Evolutionary conservation across 53 echinoderm and acorn worm species (phyloP).

Genomic region (Astropecten irregularis): DNA sequence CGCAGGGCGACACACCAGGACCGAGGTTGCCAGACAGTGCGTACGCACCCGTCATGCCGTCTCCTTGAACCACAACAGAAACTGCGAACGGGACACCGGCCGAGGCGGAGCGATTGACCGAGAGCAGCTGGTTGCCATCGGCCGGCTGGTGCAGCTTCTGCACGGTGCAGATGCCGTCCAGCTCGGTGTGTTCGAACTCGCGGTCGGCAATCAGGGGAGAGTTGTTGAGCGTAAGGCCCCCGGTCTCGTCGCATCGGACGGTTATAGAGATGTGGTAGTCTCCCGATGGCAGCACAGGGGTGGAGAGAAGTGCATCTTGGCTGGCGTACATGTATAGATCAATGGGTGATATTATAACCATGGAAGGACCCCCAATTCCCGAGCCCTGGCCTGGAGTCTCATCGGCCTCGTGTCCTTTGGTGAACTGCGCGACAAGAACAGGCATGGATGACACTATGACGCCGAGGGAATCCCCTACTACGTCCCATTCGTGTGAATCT

Average conservation of each 20-base stretch:
- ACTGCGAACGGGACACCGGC: background rate
- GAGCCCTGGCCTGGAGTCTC: background rate
- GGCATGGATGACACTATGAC: conserved; percentile 26
- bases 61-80: conserved; percentile 11
- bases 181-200: background rate
- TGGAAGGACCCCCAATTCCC: background rate
- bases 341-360: conserved; percentile 4
- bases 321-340: background rate
- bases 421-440: conserved; percentile 60
- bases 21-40: conserved; percentile 19
- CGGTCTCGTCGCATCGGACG: background rate
- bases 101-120: background rate
- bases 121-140: background rate
- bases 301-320: background rate
- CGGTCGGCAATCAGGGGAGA: conserved; percentile 4
- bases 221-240: background rate
- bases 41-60: conserved; percentile 1
- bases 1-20: background rate
- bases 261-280: conserved; percentile 24
- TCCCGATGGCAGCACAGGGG: background rate
- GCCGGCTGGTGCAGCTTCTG: background rate
- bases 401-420: background rate
- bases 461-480: background rate
- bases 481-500: conserved; percentile 31
- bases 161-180: background rate